Evolutionary conservation across 2,888 invertebrate species (phyloP), one percentile per base, ranked within the genome.

Genomic region (Noctua fimbriata): DNA sequence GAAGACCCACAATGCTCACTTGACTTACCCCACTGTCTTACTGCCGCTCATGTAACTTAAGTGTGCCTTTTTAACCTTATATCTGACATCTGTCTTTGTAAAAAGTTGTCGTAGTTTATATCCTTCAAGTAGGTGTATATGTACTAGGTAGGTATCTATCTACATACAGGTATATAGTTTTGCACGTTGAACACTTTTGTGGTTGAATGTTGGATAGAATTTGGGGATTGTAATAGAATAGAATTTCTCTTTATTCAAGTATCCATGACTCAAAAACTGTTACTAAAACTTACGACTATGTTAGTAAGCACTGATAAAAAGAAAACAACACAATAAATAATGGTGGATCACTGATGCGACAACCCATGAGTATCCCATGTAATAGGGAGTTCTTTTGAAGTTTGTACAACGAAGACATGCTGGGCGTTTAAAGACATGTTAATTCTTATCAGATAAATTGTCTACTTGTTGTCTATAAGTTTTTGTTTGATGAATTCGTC

Each of bases 1-100:
- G 84, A 97, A 97, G 96, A 95, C 97, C 95, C 93, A 95, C 96
- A 96, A 94, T 91, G 92, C 89, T 94, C 93, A 93, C 92, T 92
- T 92, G 87, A 93, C 94, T 94, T 95, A 95, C 95, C 95, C 95
- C 92, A 96, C 94, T 95, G 96, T 95, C 96, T 96, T 95, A 96
- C 95, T 95, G 94, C 91, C 94, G 92, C 93, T 91, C 92, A 88
- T 90, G 94, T 94, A 92, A 94, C 90, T 86, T 89, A 90, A 89
- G 91, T 90, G 89, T 79, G 79, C 72, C 79, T 85, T 71, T 88
- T 73, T 74, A 84, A 63, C 76, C 78, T 75, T 83, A 77, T 78
- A 77, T 58, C 70, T 78, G 84, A 83, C 78, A 81, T 81, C 66
- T 84, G 84, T 78, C 69, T 70, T 41, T 67, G 52, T 67, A 58